phyloP scores from a whole-genome alignment of 1,140 invertebrate genomes.

The Lucilia cuprina region DNA sequence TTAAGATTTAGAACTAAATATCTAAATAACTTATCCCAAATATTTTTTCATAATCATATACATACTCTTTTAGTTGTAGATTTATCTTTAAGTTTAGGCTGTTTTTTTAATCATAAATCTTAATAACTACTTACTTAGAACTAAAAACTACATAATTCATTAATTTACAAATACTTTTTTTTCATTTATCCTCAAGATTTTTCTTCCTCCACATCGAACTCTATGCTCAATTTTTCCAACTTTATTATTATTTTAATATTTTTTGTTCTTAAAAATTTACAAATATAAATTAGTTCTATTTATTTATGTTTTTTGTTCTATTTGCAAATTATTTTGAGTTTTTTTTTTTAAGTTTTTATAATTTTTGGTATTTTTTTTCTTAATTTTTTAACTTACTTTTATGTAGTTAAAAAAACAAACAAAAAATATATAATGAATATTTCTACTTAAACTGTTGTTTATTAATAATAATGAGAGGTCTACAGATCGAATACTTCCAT shows the following conservation, averaged over 20 bases:
- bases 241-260: background rate
- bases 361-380: background rate
- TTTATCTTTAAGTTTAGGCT: background rate
- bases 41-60: background rate
- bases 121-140: background rate
- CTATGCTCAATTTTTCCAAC: too few relatives aligned
- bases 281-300: background rate
- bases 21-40: background rate
- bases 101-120: background rate
- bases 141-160: conserved; percentile 8
- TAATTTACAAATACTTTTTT: conserved; percentile 24
- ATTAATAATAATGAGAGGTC: conserved; percentile 21
- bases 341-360: background rate
- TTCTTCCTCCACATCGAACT: too few relatives aligned
- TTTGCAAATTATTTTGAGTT: background rate
- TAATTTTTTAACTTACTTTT: background rate
- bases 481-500: conserved; percentile 61
- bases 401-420: background rate
- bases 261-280: background rate
- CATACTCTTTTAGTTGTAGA: too few relatives aligned
- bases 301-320: background rate
- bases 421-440: background rate
- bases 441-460: background rate
- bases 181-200: background rate
- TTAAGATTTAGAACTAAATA: background rate